Evolutionary conservation across 2,113 vertebrate genomes (phyloP), one percentile per base, ranked within the genome.

Genomic region (Cinclus mexicanus): DNA sequence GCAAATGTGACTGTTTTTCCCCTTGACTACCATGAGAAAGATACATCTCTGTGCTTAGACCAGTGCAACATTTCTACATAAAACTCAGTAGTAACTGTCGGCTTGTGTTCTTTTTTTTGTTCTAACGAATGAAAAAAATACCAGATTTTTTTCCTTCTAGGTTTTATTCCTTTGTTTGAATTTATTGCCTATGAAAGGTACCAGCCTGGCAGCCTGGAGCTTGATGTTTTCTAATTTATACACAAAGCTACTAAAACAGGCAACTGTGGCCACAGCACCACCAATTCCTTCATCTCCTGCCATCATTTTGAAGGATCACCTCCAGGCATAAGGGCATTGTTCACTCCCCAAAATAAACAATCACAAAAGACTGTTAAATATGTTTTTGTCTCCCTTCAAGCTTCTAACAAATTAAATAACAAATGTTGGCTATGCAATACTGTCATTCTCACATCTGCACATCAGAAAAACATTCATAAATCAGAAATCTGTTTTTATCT

Each of bases 221-320:
- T 78, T 79, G 74, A 87, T 90, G 61, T 59, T 91, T 87, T 90
- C 50, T 88, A 88, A 95, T 95, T 95, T 91, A 94, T 72, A 85
- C 63, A 70, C 59, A 90, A 87, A 93, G 63, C 46, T 63, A 83
- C 55, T 72, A 94, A 67, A 91, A 88, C 46, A 91, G 77, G 61
- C 74, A 89, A 60, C 49, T 80, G 80, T 83, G 55, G 75, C 82
- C 93, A 77, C 37, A 77, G 13, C 19, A 70, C 21, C 50, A 85
- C 78, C 1, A 10, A 57, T 88, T 94, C 93, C 83, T 93, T 91
- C 75, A 72, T 76, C 74, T 92, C 44, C n/a, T 91, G 70, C 57
- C 35, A 80, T 94, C 35, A 57, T 50, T 91, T 70, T 95, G 71
- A 93, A 90, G 23, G 55, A 95, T 92, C 55, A 93, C 91, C 74